Percentiles rank a stretch among this genome's conserved stretches.
Conservation (phyloP, 2,888 invertebrate species). For the Calameuta pallipes region DNA sequence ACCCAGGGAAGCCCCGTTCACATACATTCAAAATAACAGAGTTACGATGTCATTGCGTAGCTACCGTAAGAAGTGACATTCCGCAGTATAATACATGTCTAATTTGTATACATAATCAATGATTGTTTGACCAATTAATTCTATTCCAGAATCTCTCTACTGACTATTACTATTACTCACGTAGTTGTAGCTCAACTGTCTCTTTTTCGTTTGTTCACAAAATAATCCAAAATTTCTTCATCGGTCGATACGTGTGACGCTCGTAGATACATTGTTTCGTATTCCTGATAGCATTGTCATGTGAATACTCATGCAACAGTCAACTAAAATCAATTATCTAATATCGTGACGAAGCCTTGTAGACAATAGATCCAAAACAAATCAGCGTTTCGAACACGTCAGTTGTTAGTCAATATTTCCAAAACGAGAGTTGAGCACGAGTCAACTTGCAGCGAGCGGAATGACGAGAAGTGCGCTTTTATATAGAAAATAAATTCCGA, state of each 20-base stretch:
- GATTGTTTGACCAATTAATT: background rate
- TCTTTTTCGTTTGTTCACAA: background rate
- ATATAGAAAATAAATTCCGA: background rate
- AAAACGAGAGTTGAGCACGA: background rate
- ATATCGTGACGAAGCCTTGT: slow-evolving; percentile 1
- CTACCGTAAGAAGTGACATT: too few species aligned
- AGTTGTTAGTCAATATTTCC: slow-evolving; percentile 13
- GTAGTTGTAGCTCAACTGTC: too few species aligned
- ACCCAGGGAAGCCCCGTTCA: background rate
- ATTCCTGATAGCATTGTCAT: background rate
- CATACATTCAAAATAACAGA: background rate
- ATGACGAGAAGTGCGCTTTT: background rate
- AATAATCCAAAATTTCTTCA: background rate
- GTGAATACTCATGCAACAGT: slow-evolving; percentile 9
- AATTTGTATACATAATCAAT: background rate
- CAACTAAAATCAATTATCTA: slow-evolving; percentile 20
- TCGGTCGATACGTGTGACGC: background rate
- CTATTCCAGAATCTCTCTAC: background rate
- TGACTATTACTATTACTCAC: too few species aligned
- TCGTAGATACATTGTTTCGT: background rate
- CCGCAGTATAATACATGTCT: background rate
- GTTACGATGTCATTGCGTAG: too few species aligned
- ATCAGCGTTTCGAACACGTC: slow-evolving; percentile 13
- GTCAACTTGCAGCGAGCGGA: background rate
- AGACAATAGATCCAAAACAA: slow-evolving; percentile 22